Percentiles rank a stretch among this genome's conserved stretches.
Conservation (phyloP, 2,113 vertebrate genomes). For the Callorhinus ursinus region DNA sequence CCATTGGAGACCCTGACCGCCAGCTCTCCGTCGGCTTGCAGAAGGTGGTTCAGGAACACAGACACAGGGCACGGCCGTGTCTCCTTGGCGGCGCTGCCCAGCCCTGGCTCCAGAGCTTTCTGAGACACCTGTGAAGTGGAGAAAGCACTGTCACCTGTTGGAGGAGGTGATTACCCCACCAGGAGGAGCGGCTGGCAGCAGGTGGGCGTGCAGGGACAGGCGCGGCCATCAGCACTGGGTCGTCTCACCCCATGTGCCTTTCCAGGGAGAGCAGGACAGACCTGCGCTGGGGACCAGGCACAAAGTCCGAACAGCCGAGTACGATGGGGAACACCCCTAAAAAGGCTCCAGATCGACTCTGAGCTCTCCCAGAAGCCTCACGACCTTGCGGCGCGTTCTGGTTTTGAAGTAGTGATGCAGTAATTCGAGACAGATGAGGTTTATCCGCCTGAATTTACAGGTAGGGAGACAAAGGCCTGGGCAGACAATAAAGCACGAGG, state of each 20-base stretch:
- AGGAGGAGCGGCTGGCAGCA: neutral
- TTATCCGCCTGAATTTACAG: neutral
- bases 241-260: neutral
- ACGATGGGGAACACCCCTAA: no score
- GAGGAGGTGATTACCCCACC: neutral
- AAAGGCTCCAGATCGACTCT: fast-evolving
- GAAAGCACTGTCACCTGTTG: no score
- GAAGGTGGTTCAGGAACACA: neutral
- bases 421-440: neutral
- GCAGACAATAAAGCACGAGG: fast-evolving
- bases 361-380: no score
- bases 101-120: neutral
- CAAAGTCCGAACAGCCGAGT: fast-evolving
- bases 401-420: fast-evolving
- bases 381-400: fast-evolving
- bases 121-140: neutral
- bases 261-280: neutral
- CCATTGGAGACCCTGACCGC: neutral
- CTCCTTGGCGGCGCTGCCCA: neutral
- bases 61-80: neutral
- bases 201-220: neutral
- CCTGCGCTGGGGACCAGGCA: neutral
- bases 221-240: neutral
- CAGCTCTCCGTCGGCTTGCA: fast-evolving
- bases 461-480: neutral